Evolutionary conservation across 2,797 vertebrate species (phyloP), one percentile per base, ranked within the genome.

Genomic region (Pipistrellus pygmaeus): DNA sequence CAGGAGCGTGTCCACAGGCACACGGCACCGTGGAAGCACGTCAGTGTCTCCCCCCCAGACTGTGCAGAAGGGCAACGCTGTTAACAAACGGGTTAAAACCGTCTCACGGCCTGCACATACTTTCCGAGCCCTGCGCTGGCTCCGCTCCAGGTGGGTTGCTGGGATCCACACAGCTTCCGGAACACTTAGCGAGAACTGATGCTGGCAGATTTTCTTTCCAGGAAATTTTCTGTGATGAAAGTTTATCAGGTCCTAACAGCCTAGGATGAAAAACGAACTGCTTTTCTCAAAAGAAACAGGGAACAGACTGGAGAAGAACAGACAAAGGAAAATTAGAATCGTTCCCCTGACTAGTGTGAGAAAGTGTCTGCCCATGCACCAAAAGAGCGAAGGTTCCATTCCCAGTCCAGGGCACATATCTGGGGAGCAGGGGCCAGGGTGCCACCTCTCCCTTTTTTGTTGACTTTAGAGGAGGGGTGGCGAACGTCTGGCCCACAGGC

Each of bases 191-290:
- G 20, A 88, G 25, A 88, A 93, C 20, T 14, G 46, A 89, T 4
- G 18, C 8, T 68, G 48, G 75, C n/a, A 44, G 68, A 77, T 10
- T 64, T 73, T 88, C 86, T 96, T 92, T 89, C 88, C 71, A 90
- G 91, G 88, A 92, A 95, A 86, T 88, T 41, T 57, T 75, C 60
- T 64, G 12, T 3, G 10, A 62, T 69, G 57, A 69, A 90, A 51
- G n/a, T 80, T 88, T 55, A 82, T 62, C n/a, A 32, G 15, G 46
- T 62, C 35, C 30, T 38, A 80, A 94, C 23, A 44, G 55, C 8
- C 7, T 8, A 51, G 27, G 68, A 35, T 41, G 27, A 95, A 86
- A 66, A 66, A 53, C 8, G 6, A 89, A 55, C 38, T 60, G 9
- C 11, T 90, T 10, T 60, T n/a, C 12, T 66, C 6, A 27, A 57